Base-by-base conservation (phyloP, 2,113 vertebrate genomes). In the Cairina moschata region DNA sequence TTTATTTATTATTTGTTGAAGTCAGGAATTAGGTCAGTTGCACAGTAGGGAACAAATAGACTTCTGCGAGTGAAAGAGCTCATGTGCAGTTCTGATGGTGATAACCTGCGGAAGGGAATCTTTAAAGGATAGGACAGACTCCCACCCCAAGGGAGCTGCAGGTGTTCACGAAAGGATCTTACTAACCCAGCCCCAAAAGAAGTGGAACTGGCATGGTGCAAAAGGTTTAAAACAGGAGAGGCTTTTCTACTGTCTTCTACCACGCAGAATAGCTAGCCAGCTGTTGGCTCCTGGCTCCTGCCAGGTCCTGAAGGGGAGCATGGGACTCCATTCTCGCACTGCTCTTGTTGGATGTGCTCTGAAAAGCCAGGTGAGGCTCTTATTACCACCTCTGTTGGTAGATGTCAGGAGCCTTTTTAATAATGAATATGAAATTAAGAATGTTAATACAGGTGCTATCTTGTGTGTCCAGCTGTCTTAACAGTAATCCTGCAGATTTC, bases 271-370 rank as follows among this genome's bases (percentile, higher is more conserved):
- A 26, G 23, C n/a, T 59, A 72, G 13, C 26, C 13, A 68, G 44
- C 32, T 66, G 7, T 69, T 94, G 40, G 11, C 50, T 48, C 31
- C 2, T 17, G 42, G 42, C 26, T 83, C n/a, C 21, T 92, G 40
- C n/a, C 50, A 26, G 8, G 17, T 60, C 20, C 44, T 36, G 21
- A 7, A 65, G 32, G 25, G 31, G 63, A 46, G 15, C 4, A 2
- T 1, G 4, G 48, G 50, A 79, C 26, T 38, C 58, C 16, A 21
- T 56, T 54, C 20, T 74, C 56, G 23, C 18, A 14, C 31, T 36
- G 13, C 28, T 93, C 2, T 0, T 60, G 34, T 62, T 0, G 0
- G 21, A n/a, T 2, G 6, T 6, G 10, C 31, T 86, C 38, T 80
- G 46, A 50, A 88, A 88, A 93, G 40, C 44, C 38, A 44, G 34